Conservation (phyloP, 2,113 vertebrate species). For the Tetrao urogallus region DNA sequence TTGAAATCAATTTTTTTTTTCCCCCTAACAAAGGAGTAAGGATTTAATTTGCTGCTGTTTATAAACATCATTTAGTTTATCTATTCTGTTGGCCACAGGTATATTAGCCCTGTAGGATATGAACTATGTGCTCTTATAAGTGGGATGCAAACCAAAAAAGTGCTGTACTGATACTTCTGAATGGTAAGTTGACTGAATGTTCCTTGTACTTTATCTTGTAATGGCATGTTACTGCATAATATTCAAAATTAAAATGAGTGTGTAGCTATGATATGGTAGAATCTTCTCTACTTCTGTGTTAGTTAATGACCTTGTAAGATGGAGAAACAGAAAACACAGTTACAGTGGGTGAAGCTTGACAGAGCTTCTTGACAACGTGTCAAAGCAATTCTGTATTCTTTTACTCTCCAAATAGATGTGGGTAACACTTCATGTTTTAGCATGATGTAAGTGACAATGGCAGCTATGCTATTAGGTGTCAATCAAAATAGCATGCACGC, state of each 20-base stretch:
- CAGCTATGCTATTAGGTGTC: slow-evolving; percentile 66
- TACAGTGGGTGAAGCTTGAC: slow-evolving; percentile 66
- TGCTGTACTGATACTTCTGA: slow-evolving; percentile 24
- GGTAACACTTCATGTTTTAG: slow-evolving; percentile 66
- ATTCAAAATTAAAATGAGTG: background rate
- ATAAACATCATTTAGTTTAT: background rate
- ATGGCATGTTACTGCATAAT: background rate
- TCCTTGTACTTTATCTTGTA: slow-evolving; percentile 8
- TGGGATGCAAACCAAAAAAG: background rate
- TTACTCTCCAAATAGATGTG: slow-evolving; percentile 60
- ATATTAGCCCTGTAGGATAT: background rate
- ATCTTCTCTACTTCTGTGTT: background rate
- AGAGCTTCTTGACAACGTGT: slow-evolving; percentile 64
- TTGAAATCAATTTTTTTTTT: background rate
- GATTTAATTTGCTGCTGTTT: background rate
- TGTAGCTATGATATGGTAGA: background rate
- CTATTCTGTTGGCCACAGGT: background rate
- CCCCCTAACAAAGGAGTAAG: background rate
- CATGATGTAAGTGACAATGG: slow-evolving; percentile 68
- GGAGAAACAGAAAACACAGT: slow-evolving; percentile 49
- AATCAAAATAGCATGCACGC: slow-evolving; percentile 50
- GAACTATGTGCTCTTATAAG: background rate
- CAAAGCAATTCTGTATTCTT: slow-evolving; percentile 67
- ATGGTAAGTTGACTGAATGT: slow-evolving; percentile 31
- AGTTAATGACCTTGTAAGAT: slow-evolving; percentile 58